Base-by-base conservation (phyloP, 1,140 invertebrate genomes). In the Doryteuthis pealeii region DNA sequence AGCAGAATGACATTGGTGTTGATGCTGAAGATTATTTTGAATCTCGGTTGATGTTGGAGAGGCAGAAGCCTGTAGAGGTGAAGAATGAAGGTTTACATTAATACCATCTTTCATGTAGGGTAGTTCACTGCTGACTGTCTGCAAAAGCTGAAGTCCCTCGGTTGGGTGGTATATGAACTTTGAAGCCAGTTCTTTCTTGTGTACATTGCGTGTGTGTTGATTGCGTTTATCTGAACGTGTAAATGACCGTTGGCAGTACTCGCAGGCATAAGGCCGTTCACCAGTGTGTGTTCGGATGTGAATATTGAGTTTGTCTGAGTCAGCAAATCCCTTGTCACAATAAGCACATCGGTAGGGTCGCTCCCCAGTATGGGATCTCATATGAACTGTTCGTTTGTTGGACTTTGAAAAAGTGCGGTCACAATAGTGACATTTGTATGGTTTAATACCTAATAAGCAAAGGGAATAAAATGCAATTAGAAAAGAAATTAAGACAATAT, bases 341-440 rank as follows among this genome's bases (percentile, higher is more conserved):
- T 68, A 68, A 8, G 28, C 66, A 68, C 66, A 68, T 68, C 30
- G 22, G 22, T 68, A 68, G 5, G 66, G 66, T 68, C 32, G 28
- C 22, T 68, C 66, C 6, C 66, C 66, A 31, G 66, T 68, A 22
- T 68, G 66, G 18, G 66, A 32, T 22, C 66, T 68, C 32, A 68
- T 30, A 33, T 68, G 66, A 32, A 33, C 31, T 18, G 32, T 68
- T 30, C 28, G 66, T 32, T 68, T 31, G 28, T 31, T 32, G n/a
- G 30, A 32, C 31, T 68, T 68, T 28, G 66, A 68, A 68, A 68
- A 68, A 22, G 66, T 68, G 18, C 32, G 28, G 8, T 68, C 66
- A 68, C 66, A 68, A 33, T 68, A 68, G 12, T 68, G n/a, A 68
- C 66, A 68, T 31, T 32, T 31, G 31, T 68, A 68, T 6, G 54